Evolutionary conservation across 35 echinoderm and acorn worm genomes (phyloP).

Genomic region (Patiria miniata): DNA sequence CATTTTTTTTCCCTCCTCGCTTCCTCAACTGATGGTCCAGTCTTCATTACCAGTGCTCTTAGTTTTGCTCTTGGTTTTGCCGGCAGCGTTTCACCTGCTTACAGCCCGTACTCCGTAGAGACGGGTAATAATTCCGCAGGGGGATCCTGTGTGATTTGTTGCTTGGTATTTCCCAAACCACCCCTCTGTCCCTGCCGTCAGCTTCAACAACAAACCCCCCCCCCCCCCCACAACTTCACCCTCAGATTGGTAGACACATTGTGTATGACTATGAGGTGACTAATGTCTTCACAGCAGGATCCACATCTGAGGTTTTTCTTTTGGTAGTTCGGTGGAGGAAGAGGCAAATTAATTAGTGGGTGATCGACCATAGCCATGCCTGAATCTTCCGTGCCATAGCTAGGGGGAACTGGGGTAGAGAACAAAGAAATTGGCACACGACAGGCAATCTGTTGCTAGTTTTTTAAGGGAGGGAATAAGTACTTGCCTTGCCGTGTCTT

Average conservation of each 20-base stretch:
- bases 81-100: conserved; percentile 11
- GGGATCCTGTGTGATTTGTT: not conserved
- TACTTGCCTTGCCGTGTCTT: not conserved
- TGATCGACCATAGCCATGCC: conserved; percentile 2
- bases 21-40: not conserved
- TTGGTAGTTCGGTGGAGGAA: not conserved
- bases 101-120: not conserved
- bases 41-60: not conserved
- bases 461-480: conserved; percentile 1
- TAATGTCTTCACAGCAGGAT: not conserved
- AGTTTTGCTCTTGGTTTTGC: no score
- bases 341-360: conserved; percentile 18
- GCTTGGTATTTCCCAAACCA: not conserved
- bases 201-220: not conserved
- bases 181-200: not conserved
- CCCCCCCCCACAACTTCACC: no score
- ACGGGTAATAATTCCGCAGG: not conserved
- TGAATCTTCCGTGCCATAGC: not conserved
- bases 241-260: not conserved
- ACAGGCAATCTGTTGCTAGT: not conserved
- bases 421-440: no score
- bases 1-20: not conserved
- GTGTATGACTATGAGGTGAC: not conserved
- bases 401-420: not conserved
- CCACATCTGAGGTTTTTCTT: not conserved